Evolutionary conservation across 2,888 invertebrate genomes (phyloP), one percentile per base, ranked within the genome.

Genomic region (Erebia ligea): DNA sequence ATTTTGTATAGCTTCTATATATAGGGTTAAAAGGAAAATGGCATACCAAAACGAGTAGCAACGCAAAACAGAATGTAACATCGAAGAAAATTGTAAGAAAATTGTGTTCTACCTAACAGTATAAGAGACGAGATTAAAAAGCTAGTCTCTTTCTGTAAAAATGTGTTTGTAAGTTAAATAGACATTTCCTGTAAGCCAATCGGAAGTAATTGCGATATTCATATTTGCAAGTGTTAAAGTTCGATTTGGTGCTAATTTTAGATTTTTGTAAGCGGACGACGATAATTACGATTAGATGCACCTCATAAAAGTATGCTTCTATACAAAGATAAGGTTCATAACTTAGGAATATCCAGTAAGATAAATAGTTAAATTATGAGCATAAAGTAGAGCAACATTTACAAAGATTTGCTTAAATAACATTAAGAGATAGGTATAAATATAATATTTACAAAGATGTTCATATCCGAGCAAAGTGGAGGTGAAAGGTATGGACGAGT

Each of bases 1-100:
- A 11, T 59, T 42, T 59, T 59, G 17, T 58, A 42, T 59, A 59
- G 42, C 11, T 42, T 21, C 15, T 62, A 15, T 62, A 62, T 48
- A 62, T 62, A 21, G 45, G 11, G 6, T 45, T 62, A 21, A 62
- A 62, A 19, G 17, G 21, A 62, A 19, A 15, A 9, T 40, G 48
- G 8, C 19, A 62, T 48, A 21, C 1, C 40, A 15, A 5, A 15
- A 42, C 1, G 17, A 62, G 62, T 19, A 15, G 19, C 62, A 62
- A 21, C 45, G 48, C 45, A 45, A 62, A 50, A 6, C 8, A 3
- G 48, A 50, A 4, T 50, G 9, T 42, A 42, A 42, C 10, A 9
- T 42, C 1, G 42, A 10, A 42, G 42, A 42, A 42, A 42, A 42
- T 42, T 8, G 10, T 42, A 42, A 42, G 42, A n/a, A n/a, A n/a